These are phyloP conservation scores for Hydrochoerus hydrochaeris DNA, from an alignment of 2,113 vertebrate species.

Conservation along the genomic window DNA sequence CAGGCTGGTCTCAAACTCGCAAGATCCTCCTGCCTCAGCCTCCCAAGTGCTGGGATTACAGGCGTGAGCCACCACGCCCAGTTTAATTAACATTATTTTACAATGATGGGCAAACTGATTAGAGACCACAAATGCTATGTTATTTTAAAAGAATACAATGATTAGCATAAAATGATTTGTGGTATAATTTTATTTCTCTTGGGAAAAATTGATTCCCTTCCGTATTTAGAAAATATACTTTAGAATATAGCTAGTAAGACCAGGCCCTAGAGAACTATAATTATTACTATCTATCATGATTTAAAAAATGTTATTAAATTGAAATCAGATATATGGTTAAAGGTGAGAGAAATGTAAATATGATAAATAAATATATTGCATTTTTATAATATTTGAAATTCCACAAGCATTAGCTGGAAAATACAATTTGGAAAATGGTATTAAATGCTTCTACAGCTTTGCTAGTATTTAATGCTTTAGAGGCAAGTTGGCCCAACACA, in stretches of 20 bases:
- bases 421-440: conserved; percentile 70
- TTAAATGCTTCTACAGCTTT: conserved; percentile 56
- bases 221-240: conserved; percentile 75
- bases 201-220: conserved; percentile 65
- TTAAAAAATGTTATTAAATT: conserved; percentile 54
- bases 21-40: no score
- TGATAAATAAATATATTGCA: conserved; percentile 37
- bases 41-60: no score
- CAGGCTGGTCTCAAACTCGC: no score
- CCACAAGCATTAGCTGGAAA: conserved; percentile 63
- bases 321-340: conserved; percentile 48
- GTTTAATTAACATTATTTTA: conserved; percentile 64
- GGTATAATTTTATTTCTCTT: conserved; percentile 70
- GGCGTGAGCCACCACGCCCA: no score
- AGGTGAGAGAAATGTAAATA: conserved; percentile 3
- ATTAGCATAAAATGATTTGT: conserved; percentile 70
- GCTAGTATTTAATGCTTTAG: conserved; percentile 63
- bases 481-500: conserved; percentile 66
- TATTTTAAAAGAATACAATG: conserved; percentile 68
- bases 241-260: conserved; percentile 49
- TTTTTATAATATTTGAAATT: conserved; percentile 67
- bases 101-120: background rate
- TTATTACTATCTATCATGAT: conserved; percentile 27
- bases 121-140: conserved; percentile 25
- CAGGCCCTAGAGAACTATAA: background rate